phyloP scores from a whole-genome alignment of 92 coral and sea anemone species.

The Chrysogorgia sp. region DNA sequence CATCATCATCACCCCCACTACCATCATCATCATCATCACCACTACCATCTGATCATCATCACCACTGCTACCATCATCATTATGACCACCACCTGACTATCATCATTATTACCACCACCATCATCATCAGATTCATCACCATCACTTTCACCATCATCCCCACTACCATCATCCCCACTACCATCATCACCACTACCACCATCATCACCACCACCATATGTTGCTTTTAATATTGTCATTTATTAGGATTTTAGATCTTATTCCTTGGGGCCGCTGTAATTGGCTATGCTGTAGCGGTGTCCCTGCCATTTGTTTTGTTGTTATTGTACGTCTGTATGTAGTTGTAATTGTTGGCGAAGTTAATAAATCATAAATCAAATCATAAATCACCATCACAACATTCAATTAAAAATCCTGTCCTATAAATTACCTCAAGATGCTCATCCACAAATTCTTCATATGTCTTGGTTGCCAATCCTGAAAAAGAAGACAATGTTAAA shows the following conservation, averaged over 20 bases:
- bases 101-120: neutral
- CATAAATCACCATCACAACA: no score
- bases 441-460: conserved; percentile 85
- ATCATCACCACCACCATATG: conserved; percentile 1
- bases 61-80: neutral
- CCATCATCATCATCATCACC: neutral
- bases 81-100: neutral
- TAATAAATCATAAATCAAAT: no score
- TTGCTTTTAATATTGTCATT: no score
- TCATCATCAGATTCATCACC: neutral
- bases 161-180: neutral
- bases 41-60: neutral
- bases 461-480: conserved; percentile 56
- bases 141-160: neutral
- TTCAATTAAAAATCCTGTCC: no score
- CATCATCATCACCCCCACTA: neutral
- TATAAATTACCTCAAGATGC: conserved; percentile 69
- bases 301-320: no score
- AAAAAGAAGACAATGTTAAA: no score
- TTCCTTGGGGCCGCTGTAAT: no score
- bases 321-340: no score
- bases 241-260: no score
- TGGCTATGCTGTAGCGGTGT: no score
- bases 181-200: neutral
- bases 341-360: no score